phyloP scores from a whole-genome alignment of 2,888 invertebrate genomes.

The Synergus laeviventris region DNA sequence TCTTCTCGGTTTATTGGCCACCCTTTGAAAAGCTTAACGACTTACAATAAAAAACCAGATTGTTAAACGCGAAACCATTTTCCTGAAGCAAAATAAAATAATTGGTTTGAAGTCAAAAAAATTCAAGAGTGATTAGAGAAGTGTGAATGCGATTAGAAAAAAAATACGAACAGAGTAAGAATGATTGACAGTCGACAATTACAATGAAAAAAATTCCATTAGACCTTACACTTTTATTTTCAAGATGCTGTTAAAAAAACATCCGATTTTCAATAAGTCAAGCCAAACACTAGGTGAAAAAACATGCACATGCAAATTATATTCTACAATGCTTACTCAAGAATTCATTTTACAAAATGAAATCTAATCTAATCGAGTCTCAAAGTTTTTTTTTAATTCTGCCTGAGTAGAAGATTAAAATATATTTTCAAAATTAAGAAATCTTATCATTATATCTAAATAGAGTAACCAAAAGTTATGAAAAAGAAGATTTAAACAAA shows the following conservation, averaged over 20 bases:
- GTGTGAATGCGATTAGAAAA: background rate
- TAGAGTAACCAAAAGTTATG: too few relatives aligned
- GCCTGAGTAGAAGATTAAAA: background rate
- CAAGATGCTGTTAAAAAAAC: background rate
- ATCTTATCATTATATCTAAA: background rate
- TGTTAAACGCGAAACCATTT: background rate
- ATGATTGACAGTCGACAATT: background rate
- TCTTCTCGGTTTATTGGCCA: background rate
- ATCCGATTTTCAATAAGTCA: slow-evolving; percentile 12
- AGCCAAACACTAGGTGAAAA: slow-evolving; percentile 31
- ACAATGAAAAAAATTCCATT: background rate
- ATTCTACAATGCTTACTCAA: background rate
- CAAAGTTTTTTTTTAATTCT: background rate
- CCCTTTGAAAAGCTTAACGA: background rate
- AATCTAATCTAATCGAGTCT: background rate
- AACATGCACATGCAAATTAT: slow-evolving; percentile 36
- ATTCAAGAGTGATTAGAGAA: slow-evolving; percentile 5
- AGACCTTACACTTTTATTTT: background rate
- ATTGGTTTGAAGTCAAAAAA: slow-evolving; percentile 3
- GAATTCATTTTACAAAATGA: background rate
- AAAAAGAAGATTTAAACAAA: too few relatives aligned
- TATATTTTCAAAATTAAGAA: background rate
- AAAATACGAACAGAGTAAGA: background rate
- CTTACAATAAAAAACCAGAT: background rate
- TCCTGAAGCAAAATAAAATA: background rate